These are phyloP conservation scores for Dendrocincla fuliginosa DNA, from an alignment of 2,797 vertebrate species.

Conservation along the genomic window DNA sequence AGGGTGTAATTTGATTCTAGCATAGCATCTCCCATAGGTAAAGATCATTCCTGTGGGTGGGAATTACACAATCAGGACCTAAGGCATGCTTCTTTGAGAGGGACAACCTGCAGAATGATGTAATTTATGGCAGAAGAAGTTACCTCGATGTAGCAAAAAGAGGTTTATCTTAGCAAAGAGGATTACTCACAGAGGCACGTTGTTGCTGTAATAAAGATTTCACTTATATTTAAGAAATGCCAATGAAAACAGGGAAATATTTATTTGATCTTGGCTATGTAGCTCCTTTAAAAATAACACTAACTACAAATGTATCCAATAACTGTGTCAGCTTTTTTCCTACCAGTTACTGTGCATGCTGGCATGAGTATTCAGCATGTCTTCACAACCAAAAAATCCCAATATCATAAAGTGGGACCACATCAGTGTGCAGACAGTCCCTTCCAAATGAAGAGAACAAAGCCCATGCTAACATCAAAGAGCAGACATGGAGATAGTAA, in stretches of 20 bases:
- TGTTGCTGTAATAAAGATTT: constrained; percentile 10
- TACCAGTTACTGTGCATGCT: background rate
- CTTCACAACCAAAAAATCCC: background rate
- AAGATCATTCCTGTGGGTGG: background rate
- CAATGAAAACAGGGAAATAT: constrained; percentile 30
- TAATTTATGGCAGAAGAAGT: background rate
- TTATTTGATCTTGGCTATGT: constrained; percentile 30
- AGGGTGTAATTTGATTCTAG: background rate
- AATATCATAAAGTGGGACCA: background rate
- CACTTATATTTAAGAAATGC: background rate
- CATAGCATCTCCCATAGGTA: background rate
- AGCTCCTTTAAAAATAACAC: constrained; percentile 34
- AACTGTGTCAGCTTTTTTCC: constrained; percentile 11
- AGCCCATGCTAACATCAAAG: background rate
- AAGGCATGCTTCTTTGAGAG: background rate
- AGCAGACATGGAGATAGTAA: background rate
- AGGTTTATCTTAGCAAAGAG: background rate
- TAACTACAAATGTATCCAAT: background rate
- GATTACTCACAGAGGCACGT: background rate
- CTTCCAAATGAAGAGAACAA: background rate
- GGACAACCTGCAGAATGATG: background rate
- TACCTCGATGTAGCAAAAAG: background rate
- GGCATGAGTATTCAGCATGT: background rate
- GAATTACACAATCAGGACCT: background rate
- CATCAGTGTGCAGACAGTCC: background rate